These are phyloP conservation scores for Protodeltote pygarga DNA, from an alignment of 2,888 invertebrate species.

Conservation along the genomic window DNA sequence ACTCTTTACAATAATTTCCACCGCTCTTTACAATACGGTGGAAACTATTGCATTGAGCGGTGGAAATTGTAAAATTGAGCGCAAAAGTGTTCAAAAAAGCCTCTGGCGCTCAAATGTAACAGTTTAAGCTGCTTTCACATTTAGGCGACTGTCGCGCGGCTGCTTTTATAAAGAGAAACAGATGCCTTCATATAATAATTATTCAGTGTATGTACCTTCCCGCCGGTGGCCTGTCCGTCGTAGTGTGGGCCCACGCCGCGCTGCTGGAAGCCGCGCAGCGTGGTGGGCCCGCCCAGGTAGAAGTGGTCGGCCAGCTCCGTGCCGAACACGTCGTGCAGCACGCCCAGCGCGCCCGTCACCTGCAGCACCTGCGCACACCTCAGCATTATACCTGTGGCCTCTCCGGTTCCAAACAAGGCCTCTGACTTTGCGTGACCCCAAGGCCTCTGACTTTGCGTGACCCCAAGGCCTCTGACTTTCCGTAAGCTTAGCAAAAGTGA, in stretches of 20 bases:
- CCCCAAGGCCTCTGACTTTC: too few relatives aligned
- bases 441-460: too few relatives aligned
- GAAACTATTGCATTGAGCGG: too few relatives aligned
- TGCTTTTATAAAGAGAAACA: too few relatives aligned
- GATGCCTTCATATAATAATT: too few relatives aligned
- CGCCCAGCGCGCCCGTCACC: constrained; percentile 89
- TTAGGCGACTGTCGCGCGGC: too few relatives aligned
- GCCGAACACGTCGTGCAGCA: constrained; percentile 60
- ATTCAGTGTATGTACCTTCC: constrained; percentile 30
- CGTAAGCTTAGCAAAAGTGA: too few relatives aligned
- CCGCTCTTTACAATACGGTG: background rate
- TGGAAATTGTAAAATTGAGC: too few relatives aligned
- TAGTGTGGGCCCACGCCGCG: constrained; percentile 36
- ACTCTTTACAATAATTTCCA: background rate
- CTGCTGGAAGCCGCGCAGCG: constrained; percentile 38
- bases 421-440: background rate
- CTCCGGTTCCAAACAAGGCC: background rate
- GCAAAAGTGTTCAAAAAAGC: too few relatives aligned
- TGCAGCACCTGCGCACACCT: constrained; percentile 88
- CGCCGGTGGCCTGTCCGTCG: constrained; percentile 41
- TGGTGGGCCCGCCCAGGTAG: constrained; percentile 41
- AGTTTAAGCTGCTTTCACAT: too few relatives aligned
- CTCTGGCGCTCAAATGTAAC: too few relatives aligned
- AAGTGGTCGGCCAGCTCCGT: constrained; percentile 37
- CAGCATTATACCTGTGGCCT: background rate